Percentiles rank a stretch among this genome's conserved stretches.
Evolutionary conservation across 1,140 invertebrate genomes (phyloP).

Genomic region (Drosophila littoralis): DNA sequence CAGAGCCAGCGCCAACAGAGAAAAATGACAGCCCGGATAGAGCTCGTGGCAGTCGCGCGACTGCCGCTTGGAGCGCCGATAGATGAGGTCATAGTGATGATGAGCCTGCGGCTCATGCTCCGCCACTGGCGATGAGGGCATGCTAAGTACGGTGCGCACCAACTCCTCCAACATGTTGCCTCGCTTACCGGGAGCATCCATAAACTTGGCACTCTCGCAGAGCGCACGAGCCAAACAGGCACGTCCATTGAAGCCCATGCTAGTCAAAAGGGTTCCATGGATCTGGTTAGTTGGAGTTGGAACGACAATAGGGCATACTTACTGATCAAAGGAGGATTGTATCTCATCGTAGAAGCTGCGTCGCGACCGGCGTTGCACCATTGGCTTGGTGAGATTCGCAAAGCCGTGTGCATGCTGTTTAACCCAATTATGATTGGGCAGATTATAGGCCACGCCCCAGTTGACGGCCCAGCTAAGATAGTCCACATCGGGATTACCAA

Average conservation of each 20-base stretch:
- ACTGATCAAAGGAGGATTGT: conserved; percentile 89
- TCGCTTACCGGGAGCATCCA: conserved; percentile 81
- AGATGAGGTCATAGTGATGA: conserved; percentile 72
- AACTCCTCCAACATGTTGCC: conserved; percentile 90
- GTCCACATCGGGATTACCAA: conserved; percentile 78
- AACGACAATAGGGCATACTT: conserved; percentile 22
- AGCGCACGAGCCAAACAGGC: conserved; percentile 88
- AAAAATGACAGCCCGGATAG: conserved; percentile 88
- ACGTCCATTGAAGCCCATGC: conserved; percentile 89
- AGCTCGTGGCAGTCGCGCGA: conserved; percentile 85
- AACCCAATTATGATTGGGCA: conserved; percentile 89
- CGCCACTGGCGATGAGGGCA: conserved; percentile 50
- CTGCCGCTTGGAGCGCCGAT: conserved; percentile 60
- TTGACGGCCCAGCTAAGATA: conserved; percentile 85
- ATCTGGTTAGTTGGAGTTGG: not conserved
- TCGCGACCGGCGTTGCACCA: conserved; percentile 87
- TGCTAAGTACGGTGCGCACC: conserved; percentile 86
- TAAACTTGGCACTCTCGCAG: conserved; percentile 88
- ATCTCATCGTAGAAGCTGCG: conserved; percentile 89
- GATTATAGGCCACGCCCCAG: conserved; percentile 90
- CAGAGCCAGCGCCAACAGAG: conserved; percentile 89
- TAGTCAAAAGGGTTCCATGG: conserved; percentile 55
- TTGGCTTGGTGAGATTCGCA: conserved; percentile 78
- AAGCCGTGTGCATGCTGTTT: conserved; percentile 85
- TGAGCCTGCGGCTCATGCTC: conserved; percentile 57